A percentile compares a stretch with the other conserved stretches of the same genome.
phyloP scores from a whole-genome alignment of 1,140 invertebrate species.

The Aphaenogaster ashmeadi region DNA sequence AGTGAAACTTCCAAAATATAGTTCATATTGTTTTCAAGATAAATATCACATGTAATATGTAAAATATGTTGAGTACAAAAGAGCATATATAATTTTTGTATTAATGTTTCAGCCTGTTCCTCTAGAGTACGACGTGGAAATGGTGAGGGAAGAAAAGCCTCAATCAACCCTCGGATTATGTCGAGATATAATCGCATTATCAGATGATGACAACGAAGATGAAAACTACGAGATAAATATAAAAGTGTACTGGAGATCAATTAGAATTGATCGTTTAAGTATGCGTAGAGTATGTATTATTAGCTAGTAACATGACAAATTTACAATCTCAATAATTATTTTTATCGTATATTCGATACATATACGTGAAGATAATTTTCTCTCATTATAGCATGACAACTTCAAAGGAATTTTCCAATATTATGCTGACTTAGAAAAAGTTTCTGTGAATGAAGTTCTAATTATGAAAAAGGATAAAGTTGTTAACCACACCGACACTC shows the following conservation, averaged over 20 bases:
- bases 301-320: not conserved
- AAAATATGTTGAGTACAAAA: not conserved
- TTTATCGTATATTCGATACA: not conserved
- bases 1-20: not conserved
- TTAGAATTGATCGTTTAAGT: slow-evolving; percentile 72
- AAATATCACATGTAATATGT: not conserved
- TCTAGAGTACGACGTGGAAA: slow-evolving; percentile 46
- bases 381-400: slow-evolving; percentile 80
- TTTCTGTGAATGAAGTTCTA: slow-evolving; percentile 80
- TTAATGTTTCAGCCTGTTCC: not conserved
- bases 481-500: slow-evolving; percentile 80
- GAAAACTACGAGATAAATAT: slow-evolving; percentile 78
- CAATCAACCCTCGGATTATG: not conserved
- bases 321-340: slow-evolving; percentile 7
- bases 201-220: slow-evolving; percentile 54
- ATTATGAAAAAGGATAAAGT: slow-evolving; percentile 78
- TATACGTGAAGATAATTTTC: slow-evolving; percentile 36
- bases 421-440: slow-evolving; percentile 81
- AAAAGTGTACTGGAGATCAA: slow-evolving; percentile 79
- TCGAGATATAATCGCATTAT: slow-evolving; percentile 31
- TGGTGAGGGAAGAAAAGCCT: not conserved
- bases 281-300: slow-evolving; percentile 72
- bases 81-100: not conserved
- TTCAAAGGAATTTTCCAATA: slow-evolving; percentile 81
- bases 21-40: not conserved